These are phyloP conservation scores for Pollenia amentaria DNA, from an alignment of 2,888 invertebrate genomes.

Conservation along the genomic window DNA sequence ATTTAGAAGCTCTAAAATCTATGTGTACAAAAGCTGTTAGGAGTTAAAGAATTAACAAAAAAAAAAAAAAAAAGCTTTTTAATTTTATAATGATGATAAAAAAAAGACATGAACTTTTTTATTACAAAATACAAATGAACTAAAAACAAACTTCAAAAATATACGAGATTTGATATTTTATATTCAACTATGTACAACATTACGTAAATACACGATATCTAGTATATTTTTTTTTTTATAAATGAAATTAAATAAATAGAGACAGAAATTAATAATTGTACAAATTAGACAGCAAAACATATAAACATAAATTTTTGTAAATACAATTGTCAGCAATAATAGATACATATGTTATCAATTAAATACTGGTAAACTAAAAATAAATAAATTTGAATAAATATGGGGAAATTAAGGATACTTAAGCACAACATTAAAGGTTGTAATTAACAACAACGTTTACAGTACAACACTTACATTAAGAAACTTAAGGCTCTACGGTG, in stretches of 20 bases:
- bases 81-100: constrained; percentile 6
- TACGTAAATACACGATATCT: constrained; percentile 33
- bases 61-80: constrained; percentile 20
- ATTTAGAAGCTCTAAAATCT: constrained; percentile 56
- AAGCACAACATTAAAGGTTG: constrained; percentile 77
- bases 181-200: constrained; percentile 34
- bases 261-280: constrained; percentile 10
- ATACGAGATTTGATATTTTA: constrained; percentile 22
- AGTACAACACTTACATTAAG: constrained; percentile 66
- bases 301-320: background rate
- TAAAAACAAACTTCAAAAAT: constrained; percentile 15
- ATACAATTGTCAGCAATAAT: background rate
- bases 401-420: constrained; percentile 70
- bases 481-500: constrained; percentile 67
- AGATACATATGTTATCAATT: constrained; percentile 25
- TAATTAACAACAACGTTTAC: constrained; percentile 63
- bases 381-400: constrained; percentile 18
- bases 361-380: constrained; percentile 33
- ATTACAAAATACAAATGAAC: constrained; percentile 5
- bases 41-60: constrained; percentile 30
- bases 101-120: constrained; percentile 33
- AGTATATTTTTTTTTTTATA: constrained; percentile 34
- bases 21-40: constrained; percentile 71
- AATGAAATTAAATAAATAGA: background rate
- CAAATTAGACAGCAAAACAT: constrained; percentile 41